Conservation (phyloP, 1,140 invertebrate genomes). For the Drosophila pseudoobscura region DNA sequence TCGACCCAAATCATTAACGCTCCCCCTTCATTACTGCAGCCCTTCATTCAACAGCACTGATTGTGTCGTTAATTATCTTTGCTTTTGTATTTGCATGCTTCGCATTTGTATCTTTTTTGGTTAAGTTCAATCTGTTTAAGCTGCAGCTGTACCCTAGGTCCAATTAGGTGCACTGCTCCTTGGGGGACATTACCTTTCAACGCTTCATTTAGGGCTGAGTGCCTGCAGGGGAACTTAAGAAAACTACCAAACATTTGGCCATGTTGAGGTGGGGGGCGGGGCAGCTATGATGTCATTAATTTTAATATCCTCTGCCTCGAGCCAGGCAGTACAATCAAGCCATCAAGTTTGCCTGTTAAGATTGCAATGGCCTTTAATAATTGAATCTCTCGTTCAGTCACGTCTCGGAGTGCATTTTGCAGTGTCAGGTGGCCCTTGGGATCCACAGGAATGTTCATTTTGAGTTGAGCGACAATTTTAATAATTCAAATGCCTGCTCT, state of each 20-base stretch:
- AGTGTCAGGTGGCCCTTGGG: neutral
- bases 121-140: no score
- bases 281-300: slow-evolving; percentile 18
- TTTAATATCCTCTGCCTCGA: slow-evolving; percentile 22
- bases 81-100: no score
- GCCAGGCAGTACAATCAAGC: slow-evolving; percentile 14
- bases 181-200: no score
- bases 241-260: neutral
- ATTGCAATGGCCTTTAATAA: slow-evolving; percentile 13
- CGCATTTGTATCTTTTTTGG: no score
- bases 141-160: no score
- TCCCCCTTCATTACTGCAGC: no score
- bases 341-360: slow-evolving; percentile 15
- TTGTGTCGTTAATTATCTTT: no score
- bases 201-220: no score
- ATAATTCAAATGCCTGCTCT: slow-evolving; percentile 25
- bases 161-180: no score
- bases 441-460: neutral
- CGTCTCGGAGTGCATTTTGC: slow-evolving; percentile 29
- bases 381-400: slow-evolving; percentile 39
- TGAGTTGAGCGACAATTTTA: slow-evolving; percentile 13
- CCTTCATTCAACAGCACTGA: no score
- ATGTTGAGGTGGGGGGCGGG: neutral
- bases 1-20: no score
- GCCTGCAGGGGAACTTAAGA: no score